Conservation (phyloP, 30 jellyfish, hydroid and myxozoan genomes). For the Chrysaora quinquecirrha region DNA sequence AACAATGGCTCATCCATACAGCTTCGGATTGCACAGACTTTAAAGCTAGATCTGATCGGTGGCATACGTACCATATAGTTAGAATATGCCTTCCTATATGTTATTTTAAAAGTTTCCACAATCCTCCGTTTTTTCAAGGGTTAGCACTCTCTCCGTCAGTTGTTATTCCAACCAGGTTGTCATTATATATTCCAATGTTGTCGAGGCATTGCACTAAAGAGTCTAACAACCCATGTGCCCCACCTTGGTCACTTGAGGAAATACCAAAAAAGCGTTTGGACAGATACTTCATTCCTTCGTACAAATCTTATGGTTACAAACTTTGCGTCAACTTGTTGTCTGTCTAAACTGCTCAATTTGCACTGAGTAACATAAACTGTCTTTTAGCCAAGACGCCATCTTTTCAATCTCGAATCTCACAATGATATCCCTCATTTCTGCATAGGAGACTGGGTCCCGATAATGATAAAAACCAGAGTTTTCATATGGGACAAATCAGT, state of each 20-base stretch:
- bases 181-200: background rate
- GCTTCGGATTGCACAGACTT: too few relatives aligned
- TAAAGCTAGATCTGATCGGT: conserved; percentile 71
- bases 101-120: conserved; percentile 27
- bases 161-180: conserved; percentile 46
- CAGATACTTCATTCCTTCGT: conserved; percentile 48
- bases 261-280: conserved; percentile 6
- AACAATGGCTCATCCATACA: too few relatives aligned
- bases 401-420: conserved; percentile 1
- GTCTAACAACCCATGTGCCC: conserved; percentile 46
- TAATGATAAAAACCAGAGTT: conserved; percentile 22
- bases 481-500: conserved; percentile 23
- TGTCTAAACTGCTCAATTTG: conserved; percentile 49
- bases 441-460: conserved; percentile 58
- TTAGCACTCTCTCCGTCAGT: conserved; percentile 50
- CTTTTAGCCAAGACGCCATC: background rate
- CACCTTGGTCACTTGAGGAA: too few relatives aligned
- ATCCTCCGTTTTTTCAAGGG: conserved; percentile 47
- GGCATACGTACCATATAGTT: conserved; percentile 56
- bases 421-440: conserved; percentile 33
- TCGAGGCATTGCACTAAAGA: conserved; percentile 17
- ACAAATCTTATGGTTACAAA: conserved; percentile 38
- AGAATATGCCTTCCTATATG: conserved; percentile 47
- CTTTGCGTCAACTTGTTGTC: conserved; percentile 56
- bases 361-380: conserved; percentile 15